Conservation (phyloP, 2,888 invertebrate species). For the Eupithecia tripunctaria region DNA sequence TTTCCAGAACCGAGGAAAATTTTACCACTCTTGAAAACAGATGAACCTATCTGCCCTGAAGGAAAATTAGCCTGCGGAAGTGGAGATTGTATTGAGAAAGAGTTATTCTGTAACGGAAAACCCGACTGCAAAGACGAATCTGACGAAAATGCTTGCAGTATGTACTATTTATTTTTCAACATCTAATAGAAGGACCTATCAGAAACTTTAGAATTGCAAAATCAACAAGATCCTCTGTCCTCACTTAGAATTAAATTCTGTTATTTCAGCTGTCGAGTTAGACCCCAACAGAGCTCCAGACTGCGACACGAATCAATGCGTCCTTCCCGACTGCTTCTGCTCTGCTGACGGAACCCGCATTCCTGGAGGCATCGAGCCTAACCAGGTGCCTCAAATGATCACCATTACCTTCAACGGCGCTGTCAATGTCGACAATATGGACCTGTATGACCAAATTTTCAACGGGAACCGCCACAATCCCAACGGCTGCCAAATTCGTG, state of each 20-base stretch:
- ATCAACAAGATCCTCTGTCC: neutral
- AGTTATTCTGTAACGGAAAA: conserved; percentile 96
- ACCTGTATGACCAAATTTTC: conserved; percentile 95
- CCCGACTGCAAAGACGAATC: conserved; percentile 97
- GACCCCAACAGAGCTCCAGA: conserved; percentile 97
- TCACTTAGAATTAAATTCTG: neutral
- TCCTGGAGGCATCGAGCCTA: conserved; percentile 92
- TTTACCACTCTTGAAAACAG: conserved; percentile 94
- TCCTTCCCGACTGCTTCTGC: conserved; percentile 96
- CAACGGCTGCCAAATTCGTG: conserved; percentile 94
- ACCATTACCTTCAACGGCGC: conserved; percentile 97
- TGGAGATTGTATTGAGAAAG: conserved; percentile 96
- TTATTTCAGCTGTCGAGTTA: conserved; percentile 90
- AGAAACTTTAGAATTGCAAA: neutral
- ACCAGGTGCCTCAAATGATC: conserved; percentile 96
- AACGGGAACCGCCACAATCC: conserved; percentile 93
- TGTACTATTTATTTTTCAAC: conserved; percentile 75
- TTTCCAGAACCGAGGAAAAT: conserved; percentile 94
- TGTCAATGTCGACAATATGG: conserved; percentile 96
- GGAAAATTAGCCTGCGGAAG: conserved; percentile 96
- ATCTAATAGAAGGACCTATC: neutral
- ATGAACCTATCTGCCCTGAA: conserved; percentile 95
- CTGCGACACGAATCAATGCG: conserved; percentile 95
- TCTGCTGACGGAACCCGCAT: conserved; percentile 96
- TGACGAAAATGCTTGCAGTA: conserved; percentile 97